Evolutionary conservation across 2,113 vertebrate species (phyloP), one percentile per base, ranked within the genome.

Genomic region (Sylvia atricapilla): DNA sequence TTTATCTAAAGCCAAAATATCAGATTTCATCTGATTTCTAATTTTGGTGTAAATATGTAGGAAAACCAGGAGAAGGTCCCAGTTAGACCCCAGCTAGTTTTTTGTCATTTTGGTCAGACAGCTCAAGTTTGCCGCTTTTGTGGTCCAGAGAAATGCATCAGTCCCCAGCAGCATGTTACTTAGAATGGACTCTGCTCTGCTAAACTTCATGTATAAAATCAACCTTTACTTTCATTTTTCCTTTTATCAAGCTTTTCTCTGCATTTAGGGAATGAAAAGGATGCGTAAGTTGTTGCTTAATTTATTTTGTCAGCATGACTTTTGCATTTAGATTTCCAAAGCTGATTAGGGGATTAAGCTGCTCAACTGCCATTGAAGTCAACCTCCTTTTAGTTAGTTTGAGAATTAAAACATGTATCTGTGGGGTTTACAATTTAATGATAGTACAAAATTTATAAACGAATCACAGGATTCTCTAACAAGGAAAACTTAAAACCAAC

Each of bases 271-370:
- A 94, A 80, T 55, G 7, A 63, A 77, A 85, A 67, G 3, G 6
- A 39, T 77, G 47, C 11, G 3, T 67, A 43, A 13, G 37, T 27
- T 76, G 35, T n/a, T 85, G 50, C 39, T 70, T 85, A 73, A 93
- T 90, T 95, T 96, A 85, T 93, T 93, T 87, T 95, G 91, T 62
- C 87, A 95, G 55, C 5, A 0, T 83, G 75, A 43, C 41, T 91
- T 94, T 76, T 77, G 35, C 35, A 77, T 94, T 91, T 80, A 88
- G 94, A 91, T 95, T 80, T 85, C 31, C 47, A 74, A 85, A 95
- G 25, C 13, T 91, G 82, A 93, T 93, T 79, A 85, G 33, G 16
- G 50, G 58, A 89, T 91, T 95, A 88, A 80, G 35, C 37, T 69
- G 35, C 49, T 85, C 47, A 83, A 59, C 35, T 91, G 35, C 50